phyloP scores from a whole-genome alignment of 2,888 invertebrate species.

The Notodonta ziczac region DNA sequence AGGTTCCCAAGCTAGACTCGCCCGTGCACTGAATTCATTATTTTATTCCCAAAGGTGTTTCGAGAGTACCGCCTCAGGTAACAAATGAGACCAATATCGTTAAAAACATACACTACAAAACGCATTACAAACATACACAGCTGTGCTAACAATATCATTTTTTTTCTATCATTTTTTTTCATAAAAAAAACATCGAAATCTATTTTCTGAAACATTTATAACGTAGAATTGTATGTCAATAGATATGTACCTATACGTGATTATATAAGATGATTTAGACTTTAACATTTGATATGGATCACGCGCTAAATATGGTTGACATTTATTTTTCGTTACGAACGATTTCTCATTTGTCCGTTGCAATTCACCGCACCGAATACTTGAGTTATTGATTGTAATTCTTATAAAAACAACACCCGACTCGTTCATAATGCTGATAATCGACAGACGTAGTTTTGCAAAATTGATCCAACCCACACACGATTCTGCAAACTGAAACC shows the following conservation, averaged over 20 bases:
- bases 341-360: slow-evolving; percentile 43
- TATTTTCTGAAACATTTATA: no score
- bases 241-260: no score
- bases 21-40: no score
- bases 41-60: background rate
- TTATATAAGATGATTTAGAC: slow-evolving; percentile 8
- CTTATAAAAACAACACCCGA: slow-evolving; percentile 40
- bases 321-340: slow-evolving; percentile 56
- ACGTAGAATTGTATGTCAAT: no score
- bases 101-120: slow-evolving; percentile 45
- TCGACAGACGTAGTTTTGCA: slow-evolving; percentile 26
- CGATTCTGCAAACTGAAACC: no score
- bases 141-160: slow-evolving; percentile 66
- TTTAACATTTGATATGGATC: no score
- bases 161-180: no score
- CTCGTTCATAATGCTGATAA: slow-evolving; percentile 50
- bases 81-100: slow-evolving; percentile 23
- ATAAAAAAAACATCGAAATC: no score
- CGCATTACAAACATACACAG: slow-evolving; percentile 52
- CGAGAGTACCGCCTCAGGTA: background rate
- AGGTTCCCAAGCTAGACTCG: no score
- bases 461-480: no score
- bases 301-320: slow-evolving; percentile 28
- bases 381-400: slow-evolving; percentile 55
- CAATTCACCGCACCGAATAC: slow-evolving; percentile 53